These are phyloP conservation scores for Octopus sinensis DNA, from an alignment of 1,140 invertebrate genomes.

Conservation along the genomic window DNA sequence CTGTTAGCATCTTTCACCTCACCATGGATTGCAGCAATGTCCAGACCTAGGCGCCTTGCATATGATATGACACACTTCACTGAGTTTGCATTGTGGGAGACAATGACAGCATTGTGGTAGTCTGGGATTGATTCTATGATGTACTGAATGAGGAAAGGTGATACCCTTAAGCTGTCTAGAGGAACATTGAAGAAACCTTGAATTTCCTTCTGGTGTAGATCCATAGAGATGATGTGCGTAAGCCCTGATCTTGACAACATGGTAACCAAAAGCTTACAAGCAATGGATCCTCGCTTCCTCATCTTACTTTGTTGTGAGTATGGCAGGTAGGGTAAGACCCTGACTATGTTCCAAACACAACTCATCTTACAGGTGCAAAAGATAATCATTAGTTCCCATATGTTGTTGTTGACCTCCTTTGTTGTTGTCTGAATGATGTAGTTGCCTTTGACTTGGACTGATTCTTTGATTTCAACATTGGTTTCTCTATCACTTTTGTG, in stretches of 20 bases:
- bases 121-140: conserved; percentile 98
- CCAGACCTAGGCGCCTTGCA: conserved; percentile 88
- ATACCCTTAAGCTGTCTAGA: conserved; percentile 95
- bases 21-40: conserved; percentile 97
- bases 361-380: conserved; percentile 99
- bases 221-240: conserved; percentile 96
- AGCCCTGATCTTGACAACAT: conserved; percentile 94
- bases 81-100: conserved; percentile 93
- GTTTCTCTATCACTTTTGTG: conserved; percentile 94
- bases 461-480: conserved; percentile 92
- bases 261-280: conserved; percentile 91
- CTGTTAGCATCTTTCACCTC: conserved; percentile 67
- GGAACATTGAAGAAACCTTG: conserved; percentile 99
- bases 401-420: conserved; percentile 98
- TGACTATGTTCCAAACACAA: conserved; percentile 92
- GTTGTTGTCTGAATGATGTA: conserved; percentile 96
- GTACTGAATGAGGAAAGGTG: conserved; percentile 95
- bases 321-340: conserved; percentile 97
- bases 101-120: conserved; percentile 97
- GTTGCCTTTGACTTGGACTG: conserved; percentile 90
- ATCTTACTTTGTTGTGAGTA: conserved; percentile 99
- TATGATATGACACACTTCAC: conserved; percentile 95
- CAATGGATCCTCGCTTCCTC: conserved; percentile 95
- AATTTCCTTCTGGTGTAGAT: conserved; percentile 98
- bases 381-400: conserved; percentile 98